Evolutionary conservation across 2,888 invertebrate genomes (phyloP), one percentile per base, ranked within the genome.

Genomic region (Congeria kusceri): DNA sequence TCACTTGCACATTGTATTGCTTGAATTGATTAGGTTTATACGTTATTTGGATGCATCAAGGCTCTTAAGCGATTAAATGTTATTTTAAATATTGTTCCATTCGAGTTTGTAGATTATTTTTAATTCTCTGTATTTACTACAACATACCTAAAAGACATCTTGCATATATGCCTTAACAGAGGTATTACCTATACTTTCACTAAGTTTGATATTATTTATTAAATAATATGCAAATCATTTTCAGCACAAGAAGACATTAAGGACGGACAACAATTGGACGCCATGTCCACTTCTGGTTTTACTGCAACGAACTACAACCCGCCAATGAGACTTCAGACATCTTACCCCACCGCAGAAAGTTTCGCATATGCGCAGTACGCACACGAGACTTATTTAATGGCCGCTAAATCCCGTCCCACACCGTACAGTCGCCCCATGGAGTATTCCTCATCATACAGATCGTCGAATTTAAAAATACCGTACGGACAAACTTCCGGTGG

Each of bases 351-450:
- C 74, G 86, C 86, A 79, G 88, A 88, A 72, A 85, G 84, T 28
- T 85, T 88, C 62, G 85, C 83, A 18, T 91, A 91, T 68, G 80
- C 86, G 20, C 86, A 90, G 25, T 91, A 91, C 78, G 83, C 86
- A 28, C 85, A 88, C 53, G 90, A 90, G 75, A 84, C 90, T 0
- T 92, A 92, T 77, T 87, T 90, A 78, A 88, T 86, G 82, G 83
- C 83, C 1, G 79, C 91, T 11, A 89, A 89, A 74, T 72, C 86
- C 15, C 73, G 91, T n/a, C 88, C 90, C 18, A 80, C 90, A 9
- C 92, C 92, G 20, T 92, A 92, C 83, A 75, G 88, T 11, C 77
- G 91, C 25, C 87, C 88, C 29, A 83, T 91, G 83, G 92, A 92
- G 67, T 92, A 92, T 67, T 65, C 86, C 0, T 71, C 86, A 3